These are phyloP conservation scores for Protosalanx chinensis DNA, from an alignment of 2,797 vertebrate genomes.

Conservation along the genomic window DNA sequence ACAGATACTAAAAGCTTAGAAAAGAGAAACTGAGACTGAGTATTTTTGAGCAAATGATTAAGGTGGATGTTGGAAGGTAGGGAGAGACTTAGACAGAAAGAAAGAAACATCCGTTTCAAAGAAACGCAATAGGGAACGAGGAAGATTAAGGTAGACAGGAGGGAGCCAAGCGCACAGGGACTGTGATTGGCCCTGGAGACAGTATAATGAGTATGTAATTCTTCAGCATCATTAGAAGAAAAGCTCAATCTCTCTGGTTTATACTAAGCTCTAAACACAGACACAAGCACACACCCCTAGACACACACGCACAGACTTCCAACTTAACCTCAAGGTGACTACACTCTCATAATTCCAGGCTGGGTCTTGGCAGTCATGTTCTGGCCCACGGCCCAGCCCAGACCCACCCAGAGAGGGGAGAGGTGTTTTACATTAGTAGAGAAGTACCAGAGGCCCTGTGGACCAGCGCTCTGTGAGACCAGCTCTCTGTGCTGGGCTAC, in stretches of 20 bases:
- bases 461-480: constrained; percentile 62
- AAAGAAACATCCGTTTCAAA: constrained; percentile 64
- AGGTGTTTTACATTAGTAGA: constrained; percentile 69
- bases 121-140: constrained; percentile 18
- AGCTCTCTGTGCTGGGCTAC: constrained; percentile 57
- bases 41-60: constrained; percentile 65
- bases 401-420: constrained; percentile 63
- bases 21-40: constrained; percentile 40
- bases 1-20: constrained; percentile 48
- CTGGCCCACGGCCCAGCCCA: constrained; percentile 59
- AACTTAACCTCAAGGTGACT: constrained; percentile 29
- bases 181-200: constrained; percentile 69
- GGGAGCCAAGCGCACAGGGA: constrained; percentile 58
- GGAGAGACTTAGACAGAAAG: constrained; percentile 58
- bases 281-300: constrained; percentile 14
- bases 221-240: constrained; percentile 52
- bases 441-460: constrained; percentile 63
- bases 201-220: constrained; percentile 70
- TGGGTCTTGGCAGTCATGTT: constrained; percentile 51
- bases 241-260: constrained; percentile 59
- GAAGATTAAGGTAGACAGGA: constrained; percentile 33
- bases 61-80: constrained; percentile 61
- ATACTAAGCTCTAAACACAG: constrained; percentile 28
- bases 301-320: constrained; percentile 36
- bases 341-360: constrained; percentile 55